Base-by-base conservation (phyloP, 2,113 vertebrate genomes). In the Microcebus ravelobensis region DNA sequence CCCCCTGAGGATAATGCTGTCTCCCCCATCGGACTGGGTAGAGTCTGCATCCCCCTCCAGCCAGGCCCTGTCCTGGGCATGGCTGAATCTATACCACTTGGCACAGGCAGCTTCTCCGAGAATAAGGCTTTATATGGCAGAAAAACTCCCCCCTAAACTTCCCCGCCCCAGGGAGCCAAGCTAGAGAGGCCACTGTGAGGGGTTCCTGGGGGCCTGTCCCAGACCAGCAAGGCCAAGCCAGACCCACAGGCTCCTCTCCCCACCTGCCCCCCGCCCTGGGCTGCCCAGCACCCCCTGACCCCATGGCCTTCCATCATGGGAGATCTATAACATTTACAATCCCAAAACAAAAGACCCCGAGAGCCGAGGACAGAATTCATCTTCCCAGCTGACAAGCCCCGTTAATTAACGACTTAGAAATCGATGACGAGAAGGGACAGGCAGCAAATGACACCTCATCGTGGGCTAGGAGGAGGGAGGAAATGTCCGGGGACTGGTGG, bases 391-490 rank as follows among this genome's bases (percentile, higher is more conserved):
- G 99, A 98, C 99, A 98, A 98, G 98, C 96, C 98, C 97, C 98
- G 98, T 99, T 99, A 99, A 99, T 99, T 99, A 99, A 99, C 97
- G 98, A 98, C 98, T 98, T 98, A 98, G 98, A 99, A 99, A 99
- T 99, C 98, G 99, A 99, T 99, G 99, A 98, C 98, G 52, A 98
- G 95, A 97, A 98, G 98, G 98, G 98, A 99, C 98, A 99, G 98
- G 98, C 98, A 91, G 98, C 98, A 99, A 99, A 99, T 98, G 99
- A 99, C 98, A 98, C 98, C 98, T 98, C 98, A 97, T 97, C 12
- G 27, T 97, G 91, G 96, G 98, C 93, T 95, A 96, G 90, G 95
- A 95, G 83, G 94, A 96, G 81, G 71, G 95, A 96, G 79, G 90
- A 93, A 97, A 97, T 97, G 95, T 97, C 97, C 95, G 21, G 90